phyloP scores from a whole-genome alignment of 37 sponge, comb jelly and placozoan species.

The Axinella damicornis region DNA sequence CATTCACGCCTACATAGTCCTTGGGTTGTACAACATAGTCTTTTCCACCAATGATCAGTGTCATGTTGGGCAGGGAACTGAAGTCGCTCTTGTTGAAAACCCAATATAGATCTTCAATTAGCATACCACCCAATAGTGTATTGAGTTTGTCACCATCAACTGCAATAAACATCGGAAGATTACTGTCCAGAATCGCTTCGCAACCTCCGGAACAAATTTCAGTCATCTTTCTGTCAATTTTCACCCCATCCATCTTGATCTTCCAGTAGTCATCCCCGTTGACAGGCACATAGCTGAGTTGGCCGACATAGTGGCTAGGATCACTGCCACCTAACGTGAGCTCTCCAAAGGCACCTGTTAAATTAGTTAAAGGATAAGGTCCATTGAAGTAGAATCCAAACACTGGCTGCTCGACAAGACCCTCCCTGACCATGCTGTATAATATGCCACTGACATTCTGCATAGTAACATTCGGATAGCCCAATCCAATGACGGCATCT shows the following conservation, averaged over 20 bases:
- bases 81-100: too few species aligned
- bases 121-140: too few species aligned
- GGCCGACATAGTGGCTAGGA: conserved; percentile 66
- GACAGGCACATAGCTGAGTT: conserved; percentile 59
- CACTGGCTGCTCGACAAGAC: conserved; percentile 64
- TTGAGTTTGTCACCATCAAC: too few species aligned
- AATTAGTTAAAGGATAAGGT: too few species aligned
- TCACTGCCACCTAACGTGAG: conserved; percentile 80
- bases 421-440: conserved; percentile 71
- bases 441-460: conserved; percentile 71
- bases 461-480: conserved; percentile 67
- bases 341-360: conserved; percentile 74
- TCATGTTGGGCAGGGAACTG: too few species aligned
- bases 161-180: too few species aligned
- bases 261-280: conserved; percentile 73
- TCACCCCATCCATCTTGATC: conserved; percentile 63
- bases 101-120: too few species aligned
- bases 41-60: too few species aligned
- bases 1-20: too few species aligned
- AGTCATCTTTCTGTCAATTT: background rate
- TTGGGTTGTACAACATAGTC: too few species aligned
- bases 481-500: conserved; percentile 93
- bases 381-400: conserved; percentile 82
- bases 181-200: background rate
- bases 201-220: background rate